Base-by-base conservation (phyloP, 2,113 vertebrate genomes). In the Psittacus erithacus region DNA sequence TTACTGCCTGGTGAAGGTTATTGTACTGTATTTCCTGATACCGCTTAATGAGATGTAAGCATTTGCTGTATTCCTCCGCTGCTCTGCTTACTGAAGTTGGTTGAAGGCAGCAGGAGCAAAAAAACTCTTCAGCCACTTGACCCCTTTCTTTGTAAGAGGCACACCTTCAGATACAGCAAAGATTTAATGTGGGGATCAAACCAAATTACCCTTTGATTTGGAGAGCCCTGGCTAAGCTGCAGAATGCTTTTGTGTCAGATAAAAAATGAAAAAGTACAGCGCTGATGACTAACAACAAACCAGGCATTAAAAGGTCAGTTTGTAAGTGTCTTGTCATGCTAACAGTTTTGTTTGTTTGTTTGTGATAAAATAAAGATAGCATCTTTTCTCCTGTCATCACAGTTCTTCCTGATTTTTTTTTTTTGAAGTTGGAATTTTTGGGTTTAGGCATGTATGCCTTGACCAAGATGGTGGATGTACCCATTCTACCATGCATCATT, bases 1-100 rank as follows among this genome's bases (percentile, higher is more conserved):
- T 96, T 86, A 77, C 86, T 94, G 95, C 92, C 91, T 91, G 86
- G 71, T 86, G 69, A 71, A 87, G 59, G 82, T 93, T 86, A 65
- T 94, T 85, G 82, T 93, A 73, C 75, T 86, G 0, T 59, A 53
- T 90, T 92, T 90, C 81, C 82, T 91, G 86, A 81, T 90, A 68
- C 29, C 25, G 55, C 77, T 93, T 91, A 97, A 89, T 81, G 71
- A 83, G 82, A 85, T 91, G 27, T 15, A 81, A 85, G 77, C 80
- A 88, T 96, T 95, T 94, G 91, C 75, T 68, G 29, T 95, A 43
- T 88, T 94, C 28, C 39, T 87, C 53, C 52, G 19, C 47, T 85
- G 20, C 64, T 71, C 23, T 22, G 20, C 75, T 78, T 60, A 23
- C 70, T 74, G 49, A 80, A 85, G 62, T 62, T 59, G 50, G 59